Conservation (phyloP, 2,113 vertebrate genomes). For the Mohoua ochrocephala region DNA sequence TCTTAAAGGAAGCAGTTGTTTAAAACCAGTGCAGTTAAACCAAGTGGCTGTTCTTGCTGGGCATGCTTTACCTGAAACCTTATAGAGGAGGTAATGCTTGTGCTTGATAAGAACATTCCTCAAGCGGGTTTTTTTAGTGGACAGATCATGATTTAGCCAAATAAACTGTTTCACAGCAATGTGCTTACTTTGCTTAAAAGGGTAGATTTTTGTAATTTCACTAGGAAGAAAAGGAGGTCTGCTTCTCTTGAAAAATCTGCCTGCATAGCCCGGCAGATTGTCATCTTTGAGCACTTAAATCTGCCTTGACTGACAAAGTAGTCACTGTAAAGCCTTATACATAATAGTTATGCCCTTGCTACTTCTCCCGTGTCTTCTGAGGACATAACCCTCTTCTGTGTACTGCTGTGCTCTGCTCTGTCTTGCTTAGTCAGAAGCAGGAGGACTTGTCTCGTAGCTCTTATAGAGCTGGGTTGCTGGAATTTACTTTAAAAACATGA, state of each 20-base stretch:
- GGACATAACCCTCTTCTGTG: background rate
- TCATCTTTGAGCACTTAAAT: background rate
- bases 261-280: background rate
- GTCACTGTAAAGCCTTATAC: background rate
- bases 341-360: background rate
- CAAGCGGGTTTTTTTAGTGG: background rate
- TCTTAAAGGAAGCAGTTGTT: slow-evolving; percentile 10
- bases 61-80: background rate
- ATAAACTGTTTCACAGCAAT: background rate
- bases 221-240: background rate
- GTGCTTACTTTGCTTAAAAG: background rate
- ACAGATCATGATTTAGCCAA: background rate
- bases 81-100: background rate
- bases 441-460: background rate
- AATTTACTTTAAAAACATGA: background rate
- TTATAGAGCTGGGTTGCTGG: background rate
- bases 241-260: background rate
- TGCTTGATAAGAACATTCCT: background rate
- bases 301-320: background rate
- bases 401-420: background rate
- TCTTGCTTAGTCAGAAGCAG: background rate
- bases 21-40: background rate
- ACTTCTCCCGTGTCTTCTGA: background rate
- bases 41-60: background rate
- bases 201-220: background rate